Base-by-base conservation (phyloP, 1,140 invertebrate genomes). In the Caerostris extrusa region DNA sequence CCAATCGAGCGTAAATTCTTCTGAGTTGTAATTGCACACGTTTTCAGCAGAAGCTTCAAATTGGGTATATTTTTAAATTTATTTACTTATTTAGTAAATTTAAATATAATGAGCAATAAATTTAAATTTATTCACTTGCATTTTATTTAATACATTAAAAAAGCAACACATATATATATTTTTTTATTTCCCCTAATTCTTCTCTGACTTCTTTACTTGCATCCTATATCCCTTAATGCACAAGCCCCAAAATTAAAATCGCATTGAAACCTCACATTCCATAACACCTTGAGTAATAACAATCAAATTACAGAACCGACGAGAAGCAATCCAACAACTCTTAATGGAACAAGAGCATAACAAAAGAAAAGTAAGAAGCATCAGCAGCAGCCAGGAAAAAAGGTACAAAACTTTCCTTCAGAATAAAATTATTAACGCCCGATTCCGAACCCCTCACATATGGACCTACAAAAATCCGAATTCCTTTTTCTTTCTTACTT, bases 401-500 rank as follows among this genome's bases (percentile, higher is more conserved):
- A 77, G 14, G 53, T 50, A 19, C 71, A 7, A 12, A 77, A 77
- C 8, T 50, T 50, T 77, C 12, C 34, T 34, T 12, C 71, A 77
- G 34, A 77, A 77, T 77, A 77, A 77, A 77, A 77, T 77, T 77
- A 77, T 77, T 77, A 77, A 77, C 71, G 71, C 71, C 71, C 12
- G 5, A 53, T 77, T 77, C 71, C 71, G 53, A 34, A 34, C 34
- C 34, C 34, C 71, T 3, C 12, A 77, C 7, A 77, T 77, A 53
- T 4, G 34, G 71, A 77, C 71, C 50, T 50, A 77, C 71, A 77
- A 77, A 77, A 77, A 77, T 77, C 71, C 71, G 71, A 14, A 77
- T 77, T 77, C 71, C 71, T 77, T 77, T 77, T 77, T 77, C 71
- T 77, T 77, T 77, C 71, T 77, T 77, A 77, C 19, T 77, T 77